These are phyloP conservation scores for Gambelia wislizenii DNA, from an alignment of 2,797 vertebrate genomes.

Conservation along the genomic window DNA sequence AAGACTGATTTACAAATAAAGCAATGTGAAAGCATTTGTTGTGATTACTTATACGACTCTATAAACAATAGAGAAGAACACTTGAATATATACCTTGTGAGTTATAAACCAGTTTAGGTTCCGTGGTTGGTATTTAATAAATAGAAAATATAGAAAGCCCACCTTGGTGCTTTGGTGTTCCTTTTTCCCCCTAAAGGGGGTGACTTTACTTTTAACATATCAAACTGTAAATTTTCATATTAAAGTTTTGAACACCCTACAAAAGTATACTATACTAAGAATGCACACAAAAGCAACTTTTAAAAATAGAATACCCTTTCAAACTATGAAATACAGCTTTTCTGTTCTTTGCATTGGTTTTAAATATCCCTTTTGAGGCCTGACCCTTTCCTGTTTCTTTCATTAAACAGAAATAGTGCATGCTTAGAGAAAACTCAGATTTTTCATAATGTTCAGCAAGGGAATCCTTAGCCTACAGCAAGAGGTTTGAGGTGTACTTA, in stretches of 20 bases:
- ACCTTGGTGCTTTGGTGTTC: neutral
- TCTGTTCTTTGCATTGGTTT: conserved; percentile 52
- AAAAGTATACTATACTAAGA: neutral
- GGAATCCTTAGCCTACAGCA: conserved; percentile 59
- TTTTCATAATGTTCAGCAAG: conserved; percentile 55
- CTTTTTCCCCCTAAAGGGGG: no score
- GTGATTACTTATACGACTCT: neutral
- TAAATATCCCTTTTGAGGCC: conserved; percentile 55
- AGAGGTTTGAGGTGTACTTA: conserved; percentile 45
- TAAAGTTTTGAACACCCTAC: neutral
- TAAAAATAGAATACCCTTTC: neutral
- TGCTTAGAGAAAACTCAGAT: conserved; percentile 55
- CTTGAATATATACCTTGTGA: neutral
- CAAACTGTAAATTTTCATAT: neutral
- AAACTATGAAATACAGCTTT: conserved; percentile 19
- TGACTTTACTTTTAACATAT: neutral
- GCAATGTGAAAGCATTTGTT: neutral
- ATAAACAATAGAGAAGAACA: neutral
- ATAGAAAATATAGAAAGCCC: neutral
- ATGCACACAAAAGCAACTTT: neutral
- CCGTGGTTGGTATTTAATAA: neutral
- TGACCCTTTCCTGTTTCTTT: conserved; percentile 70
- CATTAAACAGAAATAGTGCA: conserved; percentile 57
- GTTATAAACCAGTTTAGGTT: neutral
- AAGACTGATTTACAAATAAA: neutral